phyloP scores from a whole-genome alignment of 1,140 invertebrate genomes.

The Drosophila tsacasi region DNA sequence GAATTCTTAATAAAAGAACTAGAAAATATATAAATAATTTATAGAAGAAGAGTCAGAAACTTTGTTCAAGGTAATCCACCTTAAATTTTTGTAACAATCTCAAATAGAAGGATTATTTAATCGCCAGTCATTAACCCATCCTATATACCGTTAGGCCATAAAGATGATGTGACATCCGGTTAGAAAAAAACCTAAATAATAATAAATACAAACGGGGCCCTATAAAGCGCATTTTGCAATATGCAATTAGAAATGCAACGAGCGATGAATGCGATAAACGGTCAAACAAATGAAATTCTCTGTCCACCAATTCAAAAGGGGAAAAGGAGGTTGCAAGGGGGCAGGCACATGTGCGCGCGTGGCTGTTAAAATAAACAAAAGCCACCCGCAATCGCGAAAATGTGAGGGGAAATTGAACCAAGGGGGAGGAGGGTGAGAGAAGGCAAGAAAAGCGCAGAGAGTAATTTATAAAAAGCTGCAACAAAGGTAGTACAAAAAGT shows the following conservation, averaged over 20 bases:
- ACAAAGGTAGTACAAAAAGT: constrained; percentile 27
- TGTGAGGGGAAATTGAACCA: constrained; percentile 2
- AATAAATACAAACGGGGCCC: neutral
- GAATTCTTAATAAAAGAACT: neutral
- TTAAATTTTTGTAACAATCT: neutral
- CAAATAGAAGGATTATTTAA: constrained; percentile 5
- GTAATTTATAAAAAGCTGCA: constrained; percentile 21
- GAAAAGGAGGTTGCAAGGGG: neutral
- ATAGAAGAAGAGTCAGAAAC: neutral
- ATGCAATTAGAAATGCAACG: constrained; percentile 66
- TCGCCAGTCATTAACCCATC: neutral
- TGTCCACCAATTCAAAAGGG: neutral
- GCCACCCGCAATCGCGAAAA: constrained; percentile 44
- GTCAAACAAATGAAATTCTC: constrained; percentile 30
- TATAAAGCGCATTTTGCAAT: constrained; percentile 33
- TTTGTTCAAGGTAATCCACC: neutral
- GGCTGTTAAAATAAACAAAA: constrained; percentile 71
- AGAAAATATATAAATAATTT: neutral
- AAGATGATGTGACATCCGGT: constrained; percentile 41
- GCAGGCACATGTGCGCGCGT: constrained; percentile 56
- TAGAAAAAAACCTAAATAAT: constrained; percentile 1
- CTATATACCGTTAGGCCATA: constrained; percentile 7
- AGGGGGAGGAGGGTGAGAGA: neutral
- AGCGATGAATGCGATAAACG: constrained; percentile 57
- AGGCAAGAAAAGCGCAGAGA: neutral